Base-by-base conservation (phyloP, 2,888 invertebrate species). In the Lycaena phlaeas region DNA sequence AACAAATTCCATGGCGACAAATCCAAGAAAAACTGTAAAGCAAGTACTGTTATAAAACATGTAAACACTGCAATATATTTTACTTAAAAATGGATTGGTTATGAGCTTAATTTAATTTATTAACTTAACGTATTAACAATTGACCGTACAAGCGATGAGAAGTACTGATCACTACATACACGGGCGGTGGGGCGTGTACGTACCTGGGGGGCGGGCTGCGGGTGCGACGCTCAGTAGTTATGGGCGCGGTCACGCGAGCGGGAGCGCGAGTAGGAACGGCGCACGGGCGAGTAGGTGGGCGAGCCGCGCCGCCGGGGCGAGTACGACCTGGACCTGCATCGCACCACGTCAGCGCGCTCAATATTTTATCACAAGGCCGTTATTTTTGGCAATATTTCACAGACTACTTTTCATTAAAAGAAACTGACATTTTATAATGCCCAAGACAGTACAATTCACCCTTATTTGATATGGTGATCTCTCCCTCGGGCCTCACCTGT, bases 231-330 rank as follows among this genome's bases (percentile, higher is more conserved):
- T 67, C 65, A 74, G 66, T 72, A 74, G 59, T 64, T 57, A 64
- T 68, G 64, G 27, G 46, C 48, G 56, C 59, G 62, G 22, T 86
- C 85, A 63, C 87, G 87, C 54, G 90, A 89, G 64, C 90, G 88
- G 56, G 92, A 92, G 75, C 94, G 88, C 57, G 93, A 92, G 86
- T 93, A 92, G 71, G 91, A 90, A 74, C 95, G 90, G 43, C 93
- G 91, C 61, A 96, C 94, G 36, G 97, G 97, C 46, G 96, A 96
- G 86, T 97, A 97, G 18, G 96, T 94, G 39, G 97, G 96, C 49
- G 96, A 94, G 51, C 95, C 95, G 58, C 97, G 90, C 51, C 94
- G 89, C 44, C 95, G 89, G 64, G 92, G 89, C 48, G 93, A 92
- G 74, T 91, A 92, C 59, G 92, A 93, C 34, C 93, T 88, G 7